A percentile compares a stretch with the other conserved stretches of the same genome.
phyloP scores from a whole-genome alignment of 1,140 invertebrate species.

The Aphis craccivora region DNA sequence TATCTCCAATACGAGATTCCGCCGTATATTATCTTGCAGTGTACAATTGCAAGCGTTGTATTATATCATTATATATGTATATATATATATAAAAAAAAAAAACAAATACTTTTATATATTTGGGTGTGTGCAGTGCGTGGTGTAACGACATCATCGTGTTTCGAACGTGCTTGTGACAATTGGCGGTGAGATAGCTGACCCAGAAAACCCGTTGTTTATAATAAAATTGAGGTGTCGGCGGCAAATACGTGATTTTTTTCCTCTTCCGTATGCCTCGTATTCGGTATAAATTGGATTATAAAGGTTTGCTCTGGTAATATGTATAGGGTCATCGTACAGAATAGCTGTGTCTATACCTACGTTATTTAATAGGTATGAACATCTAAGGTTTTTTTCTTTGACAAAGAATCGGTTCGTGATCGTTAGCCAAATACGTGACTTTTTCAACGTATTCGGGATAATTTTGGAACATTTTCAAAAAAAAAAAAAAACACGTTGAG shows the following conservation, averaged over 20 bases:
- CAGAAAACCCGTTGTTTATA: slow-evolving; percentile 28
- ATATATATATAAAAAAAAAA: neutral
- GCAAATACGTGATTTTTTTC: slow-evolving; percentile 20
- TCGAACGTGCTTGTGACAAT: slow-evolving; percentile 32
- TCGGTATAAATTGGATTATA: slow-evolving; percentile 37
- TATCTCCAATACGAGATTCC: neutral
- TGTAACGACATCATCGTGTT: neutral
- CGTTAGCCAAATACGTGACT: slow-evolving; percentile 49
- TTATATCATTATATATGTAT: too few species aligned
- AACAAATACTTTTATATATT: neutral
- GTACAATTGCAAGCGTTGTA: neutral
- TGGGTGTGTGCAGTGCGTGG: neutral
- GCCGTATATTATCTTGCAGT: neutral
- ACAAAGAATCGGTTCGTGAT: slow-evolving; percentile 24
- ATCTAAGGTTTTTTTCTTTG: slow-evolving; percentile 24
- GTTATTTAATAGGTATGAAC: neutral
- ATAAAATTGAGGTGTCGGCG: neutral
- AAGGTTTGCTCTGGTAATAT: slow-evolving; percentile 17
- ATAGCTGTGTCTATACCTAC: neutral
- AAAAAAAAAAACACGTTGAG: slow-evolving; percentile 2
- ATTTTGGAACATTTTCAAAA: slow-evolving; percentile 50
- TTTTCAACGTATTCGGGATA: slow-evolving; percentile 28
- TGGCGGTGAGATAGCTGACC: too few species aligned
- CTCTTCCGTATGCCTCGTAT: neutral
- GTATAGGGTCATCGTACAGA: slow-evolving; percentile 5